These are phyloP conservation scores for Orycteropus afer DNA, from an alignment of 2,113 vertebrate genomes.

Conservation along the genomic window DNA sequence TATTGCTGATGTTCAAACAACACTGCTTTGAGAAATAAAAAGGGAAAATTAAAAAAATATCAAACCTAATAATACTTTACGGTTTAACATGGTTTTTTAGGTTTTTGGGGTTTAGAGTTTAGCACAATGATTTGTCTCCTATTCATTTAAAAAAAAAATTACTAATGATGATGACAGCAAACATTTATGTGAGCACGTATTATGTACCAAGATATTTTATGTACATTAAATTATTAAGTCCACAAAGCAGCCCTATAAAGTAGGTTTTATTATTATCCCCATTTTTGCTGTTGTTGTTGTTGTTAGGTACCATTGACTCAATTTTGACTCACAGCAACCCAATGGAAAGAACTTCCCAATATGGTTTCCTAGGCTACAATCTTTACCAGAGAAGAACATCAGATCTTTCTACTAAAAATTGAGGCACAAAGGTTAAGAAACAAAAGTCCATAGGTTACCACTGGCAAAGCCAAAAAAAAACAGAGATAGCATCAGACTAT, in stretches of 20 bases:
- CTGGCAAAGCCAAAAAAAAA: neutral
- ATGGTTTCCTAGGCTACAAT: too few species aligned
- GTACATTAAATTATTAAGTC: neutral
- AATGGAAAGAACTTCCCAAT: too few species aligned
- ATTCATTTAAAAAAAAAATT: neutral
- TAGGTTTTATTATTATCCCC: neutral
- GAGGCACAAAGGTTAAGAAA: neutral
- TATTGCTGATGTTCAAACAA: neutral
- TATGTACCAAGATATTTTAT: neutral
- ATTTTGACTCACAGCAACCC: too few species aligned
- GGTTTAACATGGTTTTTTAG: too few species aligned
- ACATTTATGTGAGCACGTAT: neutral
- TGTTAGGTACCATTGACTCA: too few species aligned
- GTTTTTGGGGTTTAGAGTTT: too few species aligned
- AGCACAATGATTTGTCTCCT: neutral
- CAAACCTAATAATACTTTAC: neutral
- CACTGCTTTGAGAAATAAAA: neutral
- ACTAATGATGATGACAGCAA: neutral
- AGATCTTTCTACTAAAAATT: neutral
- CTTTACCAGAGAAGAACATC: too few species aligned
- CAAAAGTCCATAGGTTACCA: neutral
- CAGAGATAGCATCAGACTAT: neutral
- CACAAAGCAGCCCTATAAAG: neutral
- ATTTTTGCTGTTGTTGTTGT: too few species aligned
- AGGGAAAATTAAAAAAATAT: neutral